phyloP scores from a whole-genome alignment of 2,113 vertebrate genomes.

The Ceyx cyanopectus region DNA sequence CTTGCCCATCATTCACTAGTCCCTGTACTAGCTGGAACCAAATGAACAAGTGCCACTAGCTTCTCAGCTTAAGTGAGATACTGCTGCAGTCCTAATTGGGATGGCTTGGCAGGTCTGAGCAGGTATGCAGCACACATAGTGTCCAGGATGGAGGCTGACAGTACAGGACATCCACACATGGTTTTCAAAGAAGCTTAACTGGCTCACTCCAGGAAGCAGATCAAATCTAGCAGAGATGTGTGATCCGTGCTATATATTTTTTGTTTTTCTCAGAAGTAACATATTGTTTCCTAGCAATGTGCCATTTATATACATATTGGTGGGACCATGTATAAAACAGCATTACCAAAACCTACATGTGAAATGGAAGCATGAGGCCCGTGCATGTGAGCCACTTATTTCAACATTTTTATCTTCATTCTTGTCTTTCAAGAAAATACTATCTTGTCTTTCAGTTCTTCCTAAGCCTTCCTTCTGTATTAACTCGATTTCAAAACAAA shows the following conservation, averaged over 20 bases:
- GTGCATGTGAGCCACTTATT: not conserved
- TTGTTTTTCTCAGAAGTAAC: not conserved
- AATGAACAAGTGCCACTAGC: not conserved
- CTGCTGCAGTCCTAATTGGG: not conserved
- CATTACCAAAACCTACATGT: not conserved
- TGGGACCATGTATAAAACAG: not conserved
- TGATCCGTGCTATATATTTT: not conserved
- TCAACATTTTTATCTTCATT: not conserved
- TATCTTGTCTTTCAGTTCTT: constrained; percentile 37
- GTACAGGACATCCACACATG: not conserved
- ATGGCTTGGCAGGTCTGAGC: not conserved
- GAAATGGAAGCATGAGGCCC: not conserved
- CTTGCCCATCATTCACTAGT: not conserved
- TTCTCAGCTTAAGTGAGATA: not conserved
- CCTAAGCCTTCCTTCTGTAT: not conserved
- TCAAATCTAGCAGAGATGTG: not conserved
- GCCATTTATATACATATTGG: not conserved
- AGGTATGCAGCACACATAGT: not conserved
- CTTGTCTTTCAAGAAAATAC: not conserved
- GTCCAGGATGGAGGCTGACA: not conserved
- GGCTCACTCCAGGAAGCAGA: not conserved
- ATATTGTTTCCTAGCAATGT: not conserved
- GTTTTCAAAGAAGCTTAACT: not conserved
- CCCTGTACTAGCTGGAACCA: not conserved
- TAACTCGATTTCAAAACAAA: constrained; percentile 62